phyloP scores from a whole-genome alignment of 2,888 invertebrate genomes.

The Aleiodes alternator region DNA sequence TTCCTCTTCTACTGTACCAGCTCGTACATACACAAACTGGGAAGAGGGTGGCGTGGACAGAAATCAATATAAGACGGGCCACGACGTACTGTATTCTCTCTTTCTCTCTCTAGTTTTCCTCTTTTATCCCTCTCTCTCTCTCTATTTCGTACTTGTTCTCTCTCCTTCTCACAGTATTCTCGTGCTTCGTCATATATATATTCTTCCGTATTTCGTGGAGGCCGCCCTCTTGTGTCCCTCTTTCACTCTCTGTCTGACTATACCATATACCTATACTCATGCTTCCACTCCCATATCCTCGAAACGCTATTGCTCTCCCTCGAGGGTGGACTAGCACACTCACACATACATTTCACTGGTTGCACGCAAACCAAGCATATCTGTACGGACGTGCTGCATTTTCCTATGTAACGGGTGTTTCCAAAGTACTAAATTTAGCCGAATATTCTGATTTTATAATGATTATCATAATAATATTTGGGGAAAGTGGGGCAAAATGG shows the following conservation, averaged over 20 bases:
- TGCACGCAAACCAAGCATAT: conserved; percentile 72
- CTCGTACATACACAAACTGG: conserved; percentile 47
- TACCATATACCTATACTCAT: conserved; percentile 40
- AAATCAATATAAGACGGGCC: conserved; percentile 76
- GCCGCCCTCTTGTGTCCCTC: conserved; percentile 30
- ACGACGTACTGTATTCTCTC: conserved; percentile 61
- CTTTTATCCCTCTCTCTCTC: conserved; percentile 34
- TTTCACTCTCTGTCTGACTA: conserved; percentile 40
- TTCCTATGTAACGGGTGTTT: conserved; percentile 71
- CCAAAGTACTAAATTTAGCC: neutral
- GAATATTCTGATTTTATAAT: neutral
- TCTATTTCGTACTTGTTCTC: neutral
- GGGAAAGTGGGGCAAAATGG: no score
- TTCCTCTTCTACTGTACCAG: conserved; percentile 40
- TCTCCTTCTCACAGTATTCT: no score
- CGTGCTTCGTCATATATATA: conserved; percentile 23
- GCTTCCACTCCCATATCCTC: conserved; percentile 28
- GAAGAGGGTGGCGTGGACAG: conserved; percentile 72
- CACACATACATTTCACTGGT: conserved; percentile 30
- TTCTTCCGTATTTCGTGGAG: conserved; percentile 45
- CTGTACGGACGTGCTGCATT: conserved; percentile 67
- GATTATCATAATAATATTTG: neutral
- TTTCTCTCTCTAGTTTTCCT: conserved; percentile 44
- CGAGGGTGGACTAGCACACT: conserved; percentile 56
- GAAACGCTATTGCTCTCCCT: conserved; percentile 53